A percentile compares a stretch with the other conserved stretches of the same genome.
phyloP scores from a whole-genome alignment of 2,888 invertebrate genomes.

The Pelosia muscerda region DNA sequence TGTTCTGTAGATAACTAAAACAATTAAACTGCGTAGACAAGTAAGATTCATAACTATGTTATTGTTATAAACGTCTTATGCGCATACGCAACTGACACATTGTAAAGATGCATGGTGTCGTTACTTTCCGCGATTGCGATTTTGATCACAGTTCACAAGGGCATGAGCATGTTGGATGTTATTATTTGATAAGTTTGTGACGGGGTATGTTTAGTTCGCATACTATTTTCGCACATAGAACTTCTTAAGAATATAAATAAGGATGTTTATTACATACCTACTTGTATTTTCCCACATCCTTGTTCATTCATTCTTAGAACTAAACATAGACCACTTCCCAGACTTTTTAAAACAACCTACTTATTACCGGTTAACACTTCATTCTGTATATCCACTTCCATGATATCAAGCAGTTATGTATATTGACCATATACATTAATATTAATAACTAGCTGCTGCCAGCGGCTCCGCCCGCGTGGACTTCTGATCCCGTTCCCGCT shows the following conservation, averaged over 20 bases:
- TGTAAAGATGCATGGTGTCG: slow-evolving; percentile 19
- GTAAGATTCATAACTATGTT: slow-evolving; percentile 53
- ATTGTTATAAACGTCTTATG: slow-evolving; percentile 49
- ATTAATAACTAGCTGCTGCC: too few species aligned
- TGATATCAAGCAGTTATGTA: too few species aligned
- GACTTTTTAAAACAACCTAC: too few species aligned
- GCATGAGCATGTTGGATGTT: slow-evolving; percentile 38
- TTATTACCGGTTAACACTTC: too few species aligned
- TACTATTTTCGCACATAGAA: slow-evolving; percentile 10
- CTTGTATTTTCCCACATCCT: background rate
- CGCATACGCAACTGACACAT: slow-evolving; percentile 26
- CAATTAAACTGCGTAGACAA: slow-evolving; percentile 50
- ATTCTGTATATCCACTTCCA: too few species aligned
- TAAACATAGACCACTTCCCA: too few species aligned
- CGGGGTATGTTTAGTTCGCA: slow-evolving; percentile 31
- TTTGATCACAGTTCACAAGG: slow-evolving; percentile 37
- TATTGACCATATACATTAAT: too few species aligned
- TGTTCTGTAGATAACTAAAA: slow-evolving; percentile 38
- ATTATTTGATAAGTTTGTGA: slow-evolving; percentile 41
- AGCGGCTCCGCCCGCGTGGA: too few species aligned
- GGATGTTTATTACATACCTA: background rate
- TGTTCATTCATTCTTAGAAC: too few species aligned
- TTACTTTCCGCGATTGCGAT: slow-evolving; percentile 27
- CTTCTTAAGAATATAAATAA: background rate
- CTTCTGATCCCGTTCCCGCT: too few species aligned